These are phyloP conservation scores for Hyposmocoma kahamanoa DNA, from an alignment of 1,140 invertebrate species.

Conservation along the genomic window DNA sequence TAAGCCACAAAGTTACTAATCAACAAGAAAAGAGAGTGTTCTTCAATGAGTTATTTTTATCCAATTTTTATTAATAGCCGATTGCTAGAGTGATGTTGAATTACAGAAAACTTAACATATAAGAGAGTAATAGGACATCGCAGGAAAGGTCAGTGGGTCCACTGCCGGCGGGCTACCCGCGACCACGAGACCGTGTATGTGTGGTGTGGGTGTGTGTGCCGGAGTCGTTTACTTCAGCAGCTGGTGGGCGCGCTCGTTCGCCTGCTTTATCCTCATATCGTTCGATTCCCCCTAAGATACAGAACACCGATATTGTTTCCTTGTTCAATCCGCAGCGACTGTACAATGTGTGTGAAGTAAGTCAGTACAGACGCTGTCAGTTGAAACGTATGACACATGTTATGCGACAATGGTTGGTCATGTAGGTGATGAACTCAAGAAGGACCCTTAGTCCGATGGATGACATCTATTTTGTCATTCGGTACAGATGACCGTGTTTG, in stretches of 20 bases:
- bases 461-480: constrained; percentile 29
- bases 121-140: no score
- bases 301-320: constrained; percentile 52
- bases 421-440: constrained; percentile 43
- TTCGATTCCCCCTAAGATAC: constrained; percentile 79
- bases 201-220: constrained; percentile 39
- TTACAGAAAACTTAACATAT: no score
- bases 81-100: no score
- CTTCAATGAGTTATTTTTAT: no score
- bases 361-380: constrained; percentile 29
- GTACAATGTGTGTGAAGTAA: constrained; percentile 4
- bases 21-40: no score
- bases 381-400: constrained; percentile 25
- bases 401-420: constrained; percentile 25
- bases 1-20: no score
- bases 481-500: constrained; percentile 31
- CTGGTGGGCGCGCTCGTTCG: constrained; percentile 88
- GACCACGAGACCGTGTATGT: constrained; percentile 53
- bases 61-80: no score
- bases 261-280: constrained; percentile 87
- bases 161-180: neutral
- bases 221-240: constrained; percentile 82
- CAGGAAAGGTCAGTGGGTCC: no score
- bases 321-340: constrained; percentile 34
- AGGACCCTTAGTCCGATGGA: constrained; percentile 35